Base-by-base conservation (phyloP, 1,140 invertebrate genomes). In the Trachymyrmex septentrionalis region DNA sequence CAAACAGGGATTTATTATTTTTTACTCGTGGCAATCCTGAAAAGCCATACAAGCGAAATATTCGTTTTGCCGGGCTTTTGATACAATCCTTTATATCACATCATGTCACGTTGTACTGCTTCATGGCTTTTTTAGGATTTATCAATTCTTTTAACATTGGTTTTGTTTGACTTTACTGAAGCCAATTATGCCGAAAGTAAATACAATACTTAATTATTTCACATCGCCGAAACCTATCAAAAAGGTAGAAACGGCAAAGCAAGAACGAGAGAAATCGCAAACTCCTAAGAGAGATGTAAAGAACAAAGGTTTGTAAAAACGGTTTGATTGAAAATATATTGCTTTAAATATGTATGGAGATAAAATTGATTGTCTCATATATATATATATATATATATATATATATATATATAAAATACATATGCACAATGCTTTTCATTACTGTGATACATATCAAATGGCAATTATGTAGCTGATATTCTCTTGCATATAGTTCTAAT, bases 201-300 rank as follows among this genome's bases (percentile, higher is more conserved):
- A 94, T 30, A 94, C 94, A 1, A 85, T 95, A 61, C 92, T 92
- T 16, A 94, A 94, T 91, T 95, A 95, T 85, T 95, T 95, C 57
- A 89, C 91, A 2, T 94, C 94, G 12, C 94, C 94, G 3, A 94
- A 93, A 69, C 85, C 76, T 86, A 77, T 67, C 0, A 92, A 92
- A 14, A 59, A 80, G 55, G 9, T 73, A 10, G 69, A 91, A 64
- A n/a, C 24, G 21, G 50, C 80, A 55, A 44, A 69, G 1, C 69
- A 63, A 0, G 24, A 71, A 0, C 88, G 76, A 14, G 57, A 44
- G 4, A 92, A 92, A n/a, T 24, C 91, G 9, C 64, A 67, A 2
- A 94, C 94, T 3, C 92, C 93, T 0, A 94, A 93, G 87, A 88
- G 91, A 21, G 88, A 85, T 91, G 92, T 92, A 91, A 92, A 87